Evolutionary conservation across 2,888 invertebrate species (phyloP).

Genomic region (Conistra vaccinii): DNA sequence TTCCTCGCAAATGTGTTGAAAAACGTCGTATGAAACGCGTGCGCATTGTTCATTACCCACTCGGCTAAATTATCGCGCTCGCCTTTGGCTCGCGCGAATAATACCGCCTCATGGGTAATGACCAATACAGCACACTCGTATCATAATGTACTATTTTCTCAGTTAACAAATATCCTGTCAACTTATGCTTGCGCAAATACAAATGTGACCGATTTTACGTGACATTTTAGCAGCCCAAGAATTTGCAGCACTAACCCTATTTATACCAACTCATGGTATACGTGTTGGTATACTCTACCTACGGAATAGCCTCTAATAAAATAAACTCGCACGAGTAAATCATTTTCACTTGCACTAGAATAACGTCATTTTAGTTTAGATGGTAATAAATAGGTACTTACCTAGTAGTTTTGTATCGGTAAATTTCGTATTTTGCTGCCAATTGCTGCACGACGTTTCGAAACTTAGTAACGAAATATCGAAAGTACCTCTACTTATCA

Average conservation of each 20-base stretch:
- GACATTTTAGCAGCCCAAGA: conserved; percentile 19
- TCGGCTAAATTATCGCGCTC: no score
- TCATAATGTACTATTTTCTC: no score
- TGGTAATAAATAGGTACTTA: not conserved
- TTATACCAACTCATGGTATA: conserved; percentile 15
- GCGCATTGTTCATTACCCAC: no score
- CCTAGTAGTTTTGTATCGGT: no score
- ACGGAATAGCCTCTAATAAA: not conserved
- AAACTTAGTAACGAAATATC: not conserved
- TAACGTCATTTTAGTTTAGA: not conserved
- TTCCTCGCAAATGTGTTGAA: no score
- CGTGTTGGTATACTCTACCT: not conserved
- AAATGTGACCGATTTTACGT: not conserved
- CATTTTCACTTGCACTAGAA: not conserved
- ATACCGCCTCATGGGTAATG: no score
- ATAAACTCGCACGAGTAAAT: not conserved
- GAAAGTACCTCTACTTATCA: not conserved
- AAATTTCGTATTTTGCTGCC: not conserved
- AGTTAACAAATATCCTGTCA: no score
- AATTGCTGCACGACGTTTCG: not conserved
- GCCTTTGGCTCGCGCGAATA: no score
- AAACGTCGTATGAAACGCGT: no score
- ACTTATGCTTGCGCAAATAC: not conserved
- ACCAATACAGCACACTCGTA: no score
- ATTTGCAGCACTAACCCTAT: conserved; percentile 13